Evolutionary conservation across 1,140 invertebrate species (phyloP), one percentile per base, ranked within the genome.

Genomic region (Aphaenogaster ashmeadi): DNA sequence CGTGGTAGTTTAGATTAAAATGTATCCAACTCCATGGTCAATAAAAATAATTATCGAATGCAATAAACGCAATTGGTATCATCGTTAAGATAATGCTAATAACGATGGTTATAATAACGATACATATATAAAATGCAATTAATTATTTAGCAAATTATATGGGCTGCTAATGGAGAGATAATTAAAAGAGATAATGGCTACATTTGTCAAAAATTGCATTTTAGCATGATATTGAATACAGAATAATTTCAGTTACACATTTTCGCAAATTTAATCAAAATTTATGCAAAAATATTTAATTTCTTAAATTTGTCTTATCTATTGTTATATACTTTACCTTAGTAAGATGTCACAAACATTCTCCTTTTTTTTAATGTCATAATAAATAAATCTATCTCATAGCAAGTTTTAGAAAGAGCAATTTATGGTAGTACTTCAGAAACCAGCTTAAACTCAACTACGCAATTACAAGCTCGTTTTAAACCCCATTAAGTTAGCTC

Each of bases 171-270:
- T 52, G 13, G n/a, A 36, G 44, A 80, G n/a, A 36, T n/a, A 80
- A 80, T 67, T 67, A 81, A 27, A 56, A 13, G n/a, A 81, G 5
- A 21, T 4, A 27, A 67, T 38, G 38, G 9, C 62, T 54, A 41
- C 36, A 44, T 71, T 69, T 69, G 44, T 71, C 64, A 81, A 71
- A 81, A 71, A 71, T 41, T 81, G 36, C 3, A 81, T 36, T 80
- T 69, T 54, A 56, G 2, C 9, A 33, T 38, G 38, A 80, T 81
- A 69, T 81, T 69, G 8, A 6, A 50, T 52, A 7, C 8, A 21
- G 1, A 54, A 50, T 69, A 69, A 69, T 69, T 52, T 52, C 0
- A 36, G 27, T n/a, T 69, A 27, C 2, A 27, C 0, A 67, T 15
- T 79, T 79, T 80, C 21, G n/a, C 36, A 52, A 66, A 77, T 15